These are phyloP conservation scores for Panonychus citri DNA, from an alignment of 1,140 invertebrate genomes.

Conservation along the genomic window DNA sequence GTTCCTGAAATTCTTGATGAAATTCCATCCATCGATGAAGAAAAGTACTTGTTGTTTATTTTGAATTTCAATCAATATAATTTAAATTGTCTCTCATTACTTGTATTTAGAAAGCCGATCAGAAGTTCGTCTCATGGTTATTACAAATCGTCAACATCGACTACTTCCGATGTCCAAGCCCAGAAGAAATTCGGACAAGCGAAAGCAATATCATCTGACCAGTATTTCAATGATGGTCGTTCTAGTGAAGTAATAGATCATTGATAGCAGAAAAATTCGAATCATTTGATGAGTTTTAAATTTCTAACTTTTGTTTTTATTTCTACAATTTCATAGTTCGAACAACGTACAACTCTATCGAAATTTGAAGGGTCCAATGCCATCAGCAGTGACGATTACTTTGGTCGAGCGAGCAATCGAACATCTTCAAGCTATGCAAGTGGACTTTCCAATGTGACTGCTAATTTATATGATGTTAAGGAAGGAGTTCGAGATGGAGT, in stretches of 20 bases:
- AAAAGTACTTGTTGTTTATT: background rate
- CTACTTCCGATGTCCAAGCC: conserved; percentile 24
- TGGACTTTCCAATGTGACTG: conserved; percentile 1
- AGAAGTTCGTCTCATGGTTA: background rate
- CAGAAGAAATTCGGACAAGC: conserved; percentile 87
- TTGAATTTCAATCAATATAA: no score
- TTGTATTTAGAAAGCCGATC: background rate
- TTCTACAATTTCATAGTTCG: conserved; percentile 25
- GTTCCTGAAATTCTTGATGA: conserved; percentile 6
- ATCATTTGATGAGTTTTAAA: no score
- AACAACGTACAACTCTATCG: conserved; percentile 38
- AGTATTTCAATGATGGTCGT: conserved; percentile 58
- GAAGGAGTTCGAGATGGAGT: conserved; percentile 89
- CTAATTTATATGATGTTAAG: conserved; percentile 73
- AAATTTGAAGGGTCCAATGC: conserved; percentile 68
- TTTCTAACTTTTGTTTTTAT: no score
- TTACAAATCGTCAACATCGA: no score
- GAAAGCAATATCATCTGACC: conserved; percentile 90
- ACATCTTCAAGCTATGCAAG: background rate
- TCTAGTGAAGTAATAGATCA: conserved; percentile 33
- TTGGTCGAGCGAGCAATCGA: conserved; percentile 31
- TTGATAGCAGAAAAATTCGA: background rate
- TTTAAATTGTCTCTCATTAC: background rate
- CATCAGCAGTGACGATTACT: conserved; percentile 92
- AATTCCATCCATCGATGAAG: conserved; percentile 4